Percentiles rank a stretch among this genome's conserved stretches.
Conservation (phyloP, 1,140 invertebrate genomes). For the Drosophila ananassae region DNA sequence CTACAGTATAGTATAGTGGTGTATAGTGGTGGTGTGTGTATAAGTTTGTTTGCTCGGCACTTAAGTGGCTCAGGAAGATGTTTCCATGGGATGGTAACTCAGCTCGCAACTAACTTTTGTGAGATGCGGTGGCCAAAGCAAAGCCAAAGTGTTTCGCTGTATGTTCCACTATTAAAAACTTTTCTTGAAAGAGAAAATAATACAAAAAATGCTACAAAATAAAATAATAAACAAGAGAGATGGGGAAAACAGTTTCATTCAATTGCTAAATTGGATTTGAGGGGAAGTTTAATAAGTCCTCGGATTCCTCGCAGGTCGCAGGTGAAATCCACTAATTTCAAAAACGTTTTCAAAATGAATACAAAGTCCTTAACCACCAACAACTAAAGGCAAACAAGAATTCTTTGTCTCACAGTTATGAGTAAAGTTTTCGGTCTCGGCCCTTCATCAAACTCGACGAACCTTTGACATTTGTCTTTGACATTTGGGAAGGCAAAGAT, state of each 20-base stretch:
- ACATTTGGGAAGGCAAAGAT: conserved; percentile 16
- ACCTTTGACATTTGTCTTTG: conserved; percentile 45
- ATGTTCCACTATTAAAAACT: conserved; percentile 78
- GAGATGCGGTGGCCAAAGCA: conserved; percentile 59
- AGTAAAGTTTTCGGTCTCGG: conserved; percentile 39
- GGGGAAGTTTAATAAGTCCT: conserved; percentile 31
- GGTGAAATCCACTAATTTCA: conserved; percentile 17
- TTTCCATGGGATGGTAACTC: conserved; percentile 27
- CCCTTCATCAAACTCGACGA: conserved; percentile 9
- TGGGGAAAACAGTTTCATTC: conserved; percentile 40
- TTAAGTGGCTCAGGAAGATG: conserved; percentile 61
- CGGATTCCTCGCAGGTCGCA: conserved; percentile 19
- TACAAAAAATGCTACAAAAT: conserved; percentile 23
- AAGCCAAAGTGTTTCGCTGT: conserved; percentile 52
- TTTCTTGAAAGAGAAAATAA: conserved; percentile 24
- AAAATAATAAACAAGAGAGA: neutral
- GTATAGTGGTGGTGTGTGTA: conserved; percentile 27
- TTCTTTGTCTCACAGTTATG: conserved; percentile 46
- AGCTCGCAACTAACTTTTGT: conserved; percentile 46
- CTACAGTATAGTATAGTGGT: neutral
- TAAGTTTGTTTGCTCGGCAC: conserved; percentile 74
- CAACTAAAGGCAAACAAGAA: conserved; percentile 4
- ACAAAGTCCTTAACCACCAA: conserved; percentile 16
- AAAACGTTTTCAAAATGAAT: conserved; percentile 19
- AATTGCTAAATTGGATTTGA: conserved; percentile 73